Evolutionary conservation across 1,140 invertebrate species (phyloP).

Genomic region (Caerostris darwini): DNA sequence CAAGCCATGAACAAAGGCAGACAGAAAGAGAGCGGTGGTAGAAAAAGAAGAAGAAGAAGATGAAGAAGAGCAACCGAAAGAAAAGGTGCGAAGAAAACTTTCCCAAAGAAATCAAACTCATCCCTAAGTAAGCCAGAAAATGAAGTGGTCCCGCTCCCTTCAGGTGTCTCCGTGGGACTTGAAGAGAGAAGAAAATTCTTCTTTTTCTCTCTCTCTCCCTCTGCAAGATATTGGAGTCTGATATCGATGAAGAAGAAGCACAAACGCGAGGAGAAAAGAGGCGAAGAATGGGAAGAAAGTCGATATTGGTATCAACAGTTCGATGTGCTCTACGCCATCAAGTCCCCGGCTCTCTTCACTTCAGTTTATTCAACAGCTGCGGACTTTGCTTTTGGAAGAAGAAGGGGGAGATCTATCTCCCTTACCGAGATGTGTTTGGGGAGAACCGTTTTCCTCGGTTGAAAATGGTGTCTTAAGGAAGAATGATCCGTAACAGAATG

Average conservation of each 20-base stretch:
- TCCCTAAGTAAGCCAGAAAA: slow-evolving; percentile 45
- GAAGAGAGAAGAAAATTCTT: background rate
- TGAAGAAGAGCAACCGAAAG: background rate
- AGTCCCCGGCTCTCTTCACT: slow-evolving; percentile 50
- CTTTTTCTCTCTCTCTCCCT: background rate
- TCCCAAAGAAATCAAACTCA: slow-evolving; percentile 26
- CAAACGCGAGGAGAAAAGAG: slow-evolving; percentile 5
- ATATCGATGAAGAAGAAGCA: slow-evolving; percentile 62
- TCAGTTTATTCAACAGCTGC: slow-evolving; percentile 67
- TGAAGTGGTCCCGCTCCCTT: slow-evolving; percentile 54
- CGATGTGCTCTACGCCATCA: slow-evolving; percentile 67
- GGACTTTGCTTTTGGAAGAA: slow-evolving; percentile 41
- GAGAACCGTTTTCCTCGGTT: background rate
- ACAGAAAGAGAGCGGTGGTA: background rate
- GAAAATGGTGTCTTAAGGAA: background rate
- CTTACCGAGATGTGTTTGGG: background rate
- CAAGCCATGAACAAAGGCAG: background rate
- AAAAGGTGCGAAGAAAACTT: background rate
- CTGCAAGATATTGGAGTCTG: slow-evolving; percentile 67
- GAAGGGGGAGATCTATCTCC: background rate
- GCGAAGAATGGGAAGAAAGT: background rate
- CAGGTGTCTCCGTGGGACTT: slow-evolving; percentile 46
- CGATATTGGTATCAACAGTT: slow-evolving; percentile 73
- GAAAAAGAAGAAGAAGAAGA: background rate
- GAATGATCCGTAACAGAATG: too few species aligned